Evolutionary conservation across 2,888 invertebrate genomes (phyloP).

Genomic region (Nemapogon koenigi): DNA sequence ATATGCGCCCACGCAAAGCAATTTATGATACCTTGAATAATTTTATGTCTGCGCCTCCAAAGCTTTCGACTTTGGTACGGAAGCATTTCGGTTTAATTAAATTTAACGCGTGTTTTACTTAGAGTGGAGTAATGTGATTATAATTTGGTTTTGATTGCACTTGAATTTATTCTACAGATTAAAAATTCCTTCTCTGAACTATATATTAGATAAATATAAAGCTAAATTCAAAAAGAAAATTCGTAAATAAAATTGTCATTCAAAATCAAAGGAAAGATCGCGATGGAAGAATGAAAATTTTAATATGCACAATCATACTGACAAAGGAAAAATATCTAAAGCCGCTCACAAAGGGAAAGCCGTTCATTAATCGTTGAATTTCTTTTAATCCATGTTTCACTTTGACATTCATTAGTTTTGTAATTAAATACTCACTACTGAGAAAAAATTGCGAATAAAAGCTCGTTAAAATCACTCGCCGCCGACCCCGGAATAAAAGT

Average conservation of each 20-base stretch:
- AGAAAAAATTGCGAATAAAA: slow-evolving; percentile 41
- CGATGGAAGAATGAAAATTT: too few relatives aligned
- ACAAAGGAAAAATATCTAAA: too few relatives aligned
- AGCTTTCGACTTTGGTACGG: slow-evolving; percentile 27
- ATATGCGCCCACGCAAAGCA: slow-evolving; percentile 48
- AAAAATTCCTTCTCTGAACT: too few relatives aligned
- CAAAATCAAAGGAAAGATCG: too few relatives aligned
- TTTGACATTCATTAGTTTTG: slow-evolving; percentile 52
- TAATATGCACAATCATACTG: too few relatives aligned
- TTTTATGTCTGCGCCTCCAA: slow-evolving; percentile 25
- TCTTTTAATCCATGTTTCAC: slow-evolving; percentile 19
- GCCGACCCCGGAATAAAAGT: slow-evolving; percentile 41
- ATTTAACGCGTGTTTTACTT: slow-evolving; percentile 48
- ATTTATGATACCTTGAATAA: slow-evolving; percentile 29
- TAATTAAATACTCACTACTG: slow-evolving; percentile 31
- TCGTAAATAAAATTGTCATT: too few relatives aligned
- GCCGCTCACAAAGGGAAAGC: too few relatives aligned
- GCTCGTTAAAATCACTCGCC: slow-evolving; percentile 53
- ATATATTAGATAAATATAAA: too few relatives aligned
- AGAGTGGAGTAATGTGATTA: slow-evolving; percentile 38
- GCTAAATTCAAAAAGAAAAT: too few relatives aligned
- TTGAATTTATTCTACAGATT: slow-evolving; percentile 3
- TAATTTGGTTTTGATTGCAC: slow-evolving; percentile 38
- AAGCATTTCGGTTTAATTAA: slow-evolving; percentile 44
- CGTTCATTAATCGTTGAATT: neutral